These are phyloP conservation scores for Cettia cetti DNA, from an alignment of 2,113 vertebrate species.

Conservation along the genomic window DNA sequence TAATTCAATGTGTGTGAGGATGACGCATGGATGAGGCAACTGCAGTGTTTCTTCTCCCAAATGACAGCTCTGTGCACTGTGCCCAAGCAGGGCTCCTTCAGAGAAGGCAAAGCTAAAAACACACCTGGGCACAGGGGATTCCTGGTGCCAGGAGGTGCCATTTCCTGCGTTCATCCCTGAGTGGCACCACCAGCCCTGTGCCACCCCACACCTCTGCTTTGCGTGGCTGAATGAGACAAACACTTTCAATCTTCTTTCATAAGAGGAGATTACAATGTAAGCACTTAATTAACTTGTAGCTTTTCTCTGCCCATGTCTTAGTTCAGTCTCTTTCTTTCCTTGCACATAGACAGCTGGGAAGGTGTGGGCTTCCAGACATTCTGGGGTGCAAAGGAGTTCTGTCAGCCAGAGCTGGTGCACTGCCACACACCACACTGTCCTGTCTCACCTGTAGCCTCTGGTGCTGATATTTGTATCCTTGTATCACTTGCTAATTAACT, in stretches of 20 bases:
- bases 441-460: not conserved
- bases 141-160: not conserved
- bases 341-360: not conserved
- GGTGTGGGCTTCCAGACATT: not conserved
- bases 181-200: not conserved
- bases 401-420: not conserved
- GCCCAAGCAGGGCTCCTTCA: accelerated
- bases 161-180: not conserved
- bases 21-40: not conserved
- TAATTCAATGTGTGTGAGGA: not conserved
- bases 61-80: not conserved
- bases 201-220: not conserved
- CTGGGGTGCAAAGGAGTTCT: not conserved
- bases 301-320: not conserved
- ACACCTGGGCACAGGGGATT: not conserved
- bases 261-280: slow-evolving; percentile 47
- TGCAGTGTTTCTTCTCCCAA: not conserved
- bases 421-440: accelerated
- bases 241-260: slow-evolving; percentile 39
- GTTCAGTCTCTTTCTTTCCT: not conserved
- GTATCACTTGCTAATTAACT: not conserved
- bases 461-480: not conserved
- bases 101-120: not conserved
- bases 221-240: not conserved
- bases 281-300: slow-evolving; percentile 26